Evolutionary conservation across 23 tunicate genomes (phyloP), one percentile per base, ranked within the genome.

Genomic region (Phallusia fumigata): DNA sequence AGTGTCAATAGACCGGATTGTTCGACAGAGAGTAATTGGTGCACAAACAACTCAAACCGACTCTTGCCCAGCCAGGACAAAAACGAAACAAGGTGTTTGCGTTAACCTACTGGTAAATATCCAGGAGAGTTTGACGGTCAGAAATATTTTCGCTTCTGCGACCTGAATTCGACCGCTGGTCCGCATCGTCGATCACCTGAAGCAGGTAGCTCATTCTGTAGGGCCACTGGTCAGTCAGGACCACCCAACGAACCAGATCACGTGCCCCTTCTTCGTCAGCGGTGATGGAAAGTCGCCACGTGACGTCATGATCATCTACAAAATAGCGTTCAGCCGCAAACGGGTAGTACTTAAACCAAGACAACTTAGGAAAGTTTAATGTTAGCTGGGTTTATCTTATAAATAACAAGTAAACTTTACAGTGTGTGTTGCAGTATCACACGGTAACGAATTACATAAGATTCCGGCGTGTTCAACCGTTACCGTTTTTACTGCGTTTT

Each of bases 221-320:
- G 0, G 98, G 98, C 98, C 98, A 93, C 74, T 93, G 98, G 81
- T 93, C 98, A 19, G 93, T 78, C 0, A 93, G 78, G 18, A 93
- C 81, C 21, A 93, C 82, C 98, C 98, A 93, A 45, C 76, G 65
- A 45, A 93, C 93, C 51, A 93, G 53, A 49, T 93, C 82, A 34
- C 33, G 73, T 0, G 98, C 93, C 16, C 52, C 53, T 28, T 77
- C 50, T 3, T 58, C 69, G 69, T 58, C 69, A 40, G 26, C 49
- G 22, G 87, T 88, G n/a, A 87, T 75, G 32, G 45, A 82, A 50
- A 65, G 34, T 34, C 44, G 64, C 69, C 69, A 58, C 16, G 69
- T 21, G 69, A 58, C 26, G 69, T 58, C 69, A 16, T 58, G 69
- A 6, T 58, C 69, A 16, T 22, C 69, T 58, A 16, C 8, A 10